phyloP scores from a whole-genome alignment of 1,140 invertebrate genomes.

The Trichonephila inaurata region DNA sequence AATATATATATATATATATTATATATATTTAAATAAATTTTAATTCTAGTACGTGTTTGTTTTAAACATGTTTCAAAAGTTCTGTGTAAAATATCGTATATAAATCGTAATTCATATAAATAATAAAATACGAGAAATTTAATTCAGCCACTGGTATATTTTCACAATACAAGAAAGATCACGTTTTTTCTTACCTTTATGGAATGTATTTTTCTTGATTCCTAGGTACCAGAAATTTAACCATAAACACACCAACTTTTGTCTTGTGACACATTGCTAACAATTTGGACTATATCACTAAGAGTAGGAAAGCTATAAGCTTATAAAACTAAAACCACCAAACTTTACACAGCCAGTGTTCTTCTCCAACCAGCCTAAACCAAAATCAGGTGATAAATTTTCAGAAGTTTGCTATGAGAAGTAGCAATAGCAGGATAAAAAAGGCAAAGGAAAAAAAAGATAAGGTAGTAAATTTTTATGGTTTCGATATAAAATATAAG shows the following conservation, averaged over 20 bases:
- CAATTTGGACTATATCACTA: neutral
- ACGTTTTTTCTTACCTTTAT: neutral
- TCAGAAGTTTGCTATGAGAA: neutral
- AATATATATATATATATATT: no score
- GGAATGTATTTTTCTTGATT: neutral
- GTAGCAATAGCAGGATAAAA: neutral
- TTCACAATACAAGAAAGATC: no score
- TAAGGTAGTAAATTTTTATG: slow-evolving; percentile 34
- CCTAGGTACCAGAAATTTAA: neutral
- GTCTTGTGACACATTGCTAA: neutral
- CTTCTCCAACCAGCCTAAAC: neutral
- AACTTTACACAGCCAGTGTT: neutral
- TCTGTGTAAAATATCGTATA: no score
- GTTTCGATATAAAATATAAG: slow-evolving; percentile 52
- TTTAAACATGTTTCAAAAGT: no score
- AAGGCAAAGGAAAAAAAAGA: neutral
- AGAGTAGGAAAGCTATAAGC: neutral
- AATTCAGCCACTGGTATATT: no score
- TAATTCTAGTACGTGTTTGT: no score
- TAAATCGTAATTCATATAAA: no score
- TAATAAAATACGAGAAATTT: no score
- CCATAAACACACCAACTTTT: neutral
- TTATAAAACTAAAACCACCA: slow-evolving; percentile 33
- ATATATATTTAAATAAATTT: no score
- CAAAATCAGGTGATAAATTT: slow-evolving; percentile 50